Conservation (phyloP, 1,140 invertebrate genomes). For the Spodoptera frugiperda region DNA sequence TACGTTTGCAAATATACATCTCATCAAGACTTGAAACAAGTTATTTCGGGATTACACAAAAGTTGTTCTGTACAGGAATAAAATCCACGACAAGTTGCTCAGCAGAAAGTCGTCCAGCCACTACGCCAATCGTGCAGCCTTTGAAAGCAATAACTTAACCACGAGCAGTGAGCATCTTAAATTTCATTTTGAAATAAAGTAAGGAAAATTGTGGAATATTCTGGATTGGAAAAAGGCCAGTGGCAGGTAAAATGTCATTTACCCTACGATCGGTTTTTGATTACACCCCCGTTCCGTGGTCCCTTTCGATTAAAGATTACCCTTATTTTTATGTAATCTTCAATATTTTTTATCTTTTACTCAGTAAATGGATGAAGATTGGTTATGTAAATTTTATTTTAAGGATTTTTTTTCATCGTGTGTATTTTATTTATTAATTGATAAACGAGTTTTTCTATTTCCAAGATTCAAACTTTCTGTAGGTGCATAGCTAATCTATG, state of each 20-base stretch:
- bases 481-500: no score
- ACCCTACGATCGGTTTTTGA: conserved; percentile 57
- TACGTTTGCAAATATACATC: no score
- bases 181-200: conserved; percentile 14
- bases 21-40: no score
- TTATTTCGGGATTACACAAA: no score
- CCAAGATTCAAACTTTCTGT: no score
- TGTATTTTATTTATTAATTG: not conserved
- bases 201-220: conserved; percentile 6
- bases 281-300: conserved; percentile 36
- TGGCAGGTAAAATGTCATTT: conserved; percentile 54
- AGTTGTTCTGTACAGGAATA: no score
- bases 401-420: not conserved
- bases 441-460: no score
- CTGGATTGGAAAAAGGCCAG: not conserved
- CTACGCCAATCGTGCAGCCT: no score
- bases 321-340: conserved; percentile 34
- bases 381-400: not conserved
- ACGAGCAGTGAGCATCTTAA: not conserved
- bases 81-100: no score
- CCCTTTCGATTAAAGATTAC: conserved; percentile 43
- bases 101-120: no score
- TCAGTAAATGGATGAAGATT: not conserved
- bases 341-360: conserved; percentile 32
- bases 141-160: no score